Base-by-base conservation (phyloP, 2,888 invertebrate genomes). In the Volucella zonaria region DNA sequence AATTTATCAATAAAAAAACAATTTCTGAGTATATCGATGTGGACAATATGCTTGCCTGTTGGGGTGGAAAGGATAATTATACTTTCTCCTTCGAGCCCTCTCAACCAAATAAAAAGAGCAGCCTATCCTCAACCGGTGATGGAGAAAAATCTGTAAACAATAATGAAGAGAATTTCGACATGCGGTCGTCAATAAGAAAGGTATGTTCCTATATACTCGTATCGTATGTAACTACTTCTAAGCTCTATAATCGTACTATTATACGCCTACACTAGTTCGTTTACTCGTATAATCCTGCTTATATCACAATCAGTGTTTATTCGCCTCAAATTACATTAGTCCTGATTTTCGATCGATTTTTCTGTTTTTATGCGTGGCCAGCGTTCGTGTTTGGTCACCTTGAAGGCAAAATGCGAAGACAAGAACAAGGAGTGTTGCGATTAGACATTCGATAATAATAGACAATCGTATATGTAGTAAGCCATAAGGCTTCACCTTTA, bases 51-150 rank as follows among this genome's bases (percentile, higher is more conserved):
- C 92, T 97, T 68, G 92, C 92, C 62, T 94, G 93, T 88, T 97
- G 97, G 97, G 97, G 97, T 1, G 97, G 97, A 0, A 93, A 93
- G 49, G 95, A 96, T 89, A 93, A 94, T 71, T 97, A 96, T 89
- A 58, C 40, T 8, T 86, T 82, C 45, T 54, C 77, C 2, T 86
- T 82, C 23, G n/a, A 86, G 49, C 76, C 82, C 1, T 38, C 59
- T 10, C 38, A 49, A 56, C 58, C 10, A 10, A 85, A 71, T 51
- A 38, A 8, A 1, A 71, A 45, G n/a, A 52, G 58, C 40, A 49
- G 51, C 3, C 18, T 14, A 18, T 14, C 47, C 18, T 38, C 43
- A 38, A 0, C 64, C 18, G 43, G 12, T 40, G 54, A 68, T 14
- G 31, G 1, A n/a, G 66, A 75, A 49, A 40, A 47, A 38, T 62